Conservation (phyloP, 2,113 vertebrate species). For the Psephotus haematonotus region DNA sequence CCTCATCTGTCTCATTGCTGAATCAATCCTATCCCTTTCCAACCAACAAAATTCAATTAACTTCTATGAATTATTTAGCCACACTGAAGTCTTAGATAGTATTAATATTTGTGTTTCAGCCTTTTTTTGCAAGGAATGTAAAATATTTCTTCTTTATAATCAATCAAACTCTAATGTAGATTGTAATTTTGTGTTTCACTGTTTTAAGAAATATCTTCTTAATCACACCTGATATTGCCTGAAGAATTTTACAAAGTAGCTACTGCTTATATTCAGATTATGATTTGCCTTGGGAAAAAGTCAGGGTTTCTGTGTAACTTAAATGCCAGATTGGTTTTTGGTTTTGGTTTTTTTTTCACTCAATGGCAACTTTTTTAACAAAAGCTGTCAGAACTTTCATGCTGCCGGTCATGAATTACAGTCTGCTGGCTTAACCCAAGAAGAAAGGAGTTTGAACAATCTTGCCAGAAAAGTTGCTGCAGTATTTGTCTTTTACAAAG, state of each 20-base stretch:
- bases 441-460: constrained; percentile 30
- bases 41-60: constrained; percentile 56
- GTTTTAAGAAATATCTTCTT: background rate
- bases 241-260: background rate
- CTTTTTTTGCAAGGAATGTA: background rate
- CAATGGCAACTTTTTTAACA: background rate
- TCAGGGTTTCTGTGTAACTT: background rate
- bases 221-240: background rate
- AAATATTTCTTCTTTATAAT: background rate
- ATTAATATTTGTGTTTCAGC: constrained; percentile 46
- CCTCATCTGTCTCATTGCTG: background rate
- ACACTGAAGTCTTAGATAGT: background rate
- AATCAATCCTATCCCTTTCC: background rate
- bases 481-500: constrained; percentile 43
- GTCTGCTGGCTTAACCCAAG: constrained; percentile 17
- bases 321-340: background rate
- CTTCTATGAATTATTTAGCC: constrained; percentile 46
- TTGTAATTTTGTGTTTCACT: background rate
- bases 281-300: background rate
- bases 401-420: constrained; percentile 26
- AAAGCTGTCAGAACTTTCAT: constrained; percentile 33
- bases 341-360: background rate
- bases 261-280: constrained; percentile 10
- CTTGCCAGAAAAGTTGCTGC: constrained; percentile 12
- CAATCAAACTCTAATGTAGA: background rate